These are phyloP conservation scores for Tinea pellionella DNA, from an alignment of 2,888 invertebrate genomes.

Conservation along the genomic window DNA sequence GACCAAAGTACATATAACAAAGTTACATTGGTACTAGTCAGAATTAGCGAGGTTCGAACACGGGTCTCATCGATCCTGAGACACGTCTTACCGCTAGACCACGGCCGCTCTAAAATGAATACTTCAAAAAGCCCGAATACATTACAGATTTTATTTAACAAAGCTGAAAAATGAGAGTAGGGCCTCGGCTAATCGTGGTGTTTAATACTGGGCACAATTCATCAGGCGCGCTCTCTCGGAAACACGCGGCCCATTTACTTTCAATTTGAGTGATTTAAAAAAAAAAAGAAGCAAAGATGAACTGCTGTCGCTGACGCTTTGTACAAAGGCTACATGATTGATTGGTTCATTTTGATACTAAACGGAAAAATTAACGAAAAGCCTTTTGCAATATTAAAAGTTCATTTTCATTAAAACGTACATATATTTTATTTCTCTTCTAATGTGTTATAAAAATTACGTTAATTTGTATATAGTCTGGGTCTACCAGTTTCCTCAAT, in stretches of 20 bases:
- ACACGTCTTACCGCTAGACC: too few relatives aligned
- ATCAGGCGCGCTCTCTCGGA: constrained; percentile 20
- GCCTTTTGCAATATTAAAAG: background rate
- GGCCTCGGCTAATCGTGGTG: constrained; percentile 18
- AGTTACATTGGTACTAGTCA: too few relatives aligned
- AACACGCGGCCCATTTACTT: constrained; percentile 24
- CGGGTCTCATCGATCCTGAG: too few relatives aligned
- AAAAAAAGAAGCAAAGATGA: background rate
- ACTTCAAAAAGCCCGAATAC: background rate
- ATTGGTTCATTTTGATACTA: background rate
- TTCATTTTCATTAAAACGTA: too few relatives aligned
- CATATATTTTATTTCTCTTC: too few relatives aligned
- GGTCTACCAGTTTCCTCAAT: too few relatives aligned
- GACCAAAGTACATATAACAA: too few relatives aligned
- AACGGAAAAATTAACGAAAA: background rate
- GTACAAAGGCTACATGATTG: constrained; percentile 2
- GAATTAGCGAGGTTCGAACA: too few relatives aligned
- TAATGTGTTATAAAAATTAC: too few relatives aligned
- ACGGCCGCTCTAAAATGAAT: too few relatives aligned
- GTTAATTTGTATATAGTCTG: too few relatives aligned
- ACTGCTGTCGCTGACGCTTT: constrained; percentile 9
- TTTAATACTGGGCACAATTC: constrained; percentile 20
- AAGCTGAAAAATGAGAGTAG: background rate
- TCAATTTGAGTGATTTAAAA: constrained; percentile 22
- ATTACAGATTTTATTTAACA: background rate